These are phyloP conservation scores for Lanistes nyassanus DNA, from an alignment of 1,140 invertebrate genomes.

Conservation along the genomic window DNA sequence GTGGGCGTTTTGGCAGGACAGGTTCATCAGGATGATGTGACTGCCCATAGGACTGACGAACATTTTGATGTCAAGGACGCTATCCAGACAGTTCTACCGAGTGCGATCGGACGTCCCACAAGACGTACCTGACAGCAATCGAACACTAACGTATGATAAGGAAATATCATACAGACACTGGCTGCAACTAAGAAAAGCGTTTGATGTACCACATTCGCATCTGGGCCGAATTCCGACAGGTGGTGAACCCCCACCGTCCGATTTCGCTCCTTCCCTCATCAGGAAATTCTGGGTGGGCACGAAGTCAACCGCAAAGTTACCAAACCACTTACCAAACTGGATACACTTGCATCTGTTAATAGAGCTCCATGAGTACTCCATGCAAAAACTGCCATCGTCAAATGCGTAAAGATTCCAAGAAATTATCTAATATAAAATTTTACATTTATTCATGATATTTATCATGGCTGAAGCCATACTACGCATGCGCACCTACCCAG, in stretches of 20 bases:
- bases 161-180: not conserved
- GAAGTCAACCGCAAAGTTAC: slow-evolving; percentile 14
- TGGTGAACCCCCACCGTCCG: slow-evolving; percentile 18
- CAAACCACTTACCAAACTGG: slow-evolving; percentile 7
- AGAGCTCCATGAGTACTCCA: not conserved
- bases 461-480: slow-evolving; percentile 27
- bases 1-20: too few species aligned
- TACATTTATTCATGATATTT: slow-evolving; percentile 31
- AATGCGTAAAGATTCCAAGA: slow-evolving; percentile 8
- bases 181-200: not conserved
- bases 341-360: slow-evolving; percentile 9
- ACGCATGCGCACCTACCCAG: slow-evolving; percentile 23
- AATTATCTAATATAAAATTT: slow-evolving; percentile 28
- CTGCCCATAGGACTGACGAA: too few species aligned
- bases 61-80: slow-evolving; percentile 25
- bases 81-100: slow-evolving; percentile 14
- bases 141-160: too few species aligned
- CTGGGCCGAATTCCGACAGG: slow-evolving; percentile 26
- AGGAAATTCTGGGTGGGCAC: slow-evolving; percentile 18
- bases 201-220: slow-evolving; percentile 16
- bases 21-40: too few species aligned
- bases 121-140: too few species aligned
- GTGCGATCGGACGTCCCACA: too few species aligned
- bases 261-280: slow-evolving; percentile 24
- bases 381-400: slow-evolving; percentile 19